Evolutionary conservation across 2,113 vertebrate species (phyloP), one percentile per base, ranked within the genome.

Genomic region (Pterocles burchelli): DNA sequence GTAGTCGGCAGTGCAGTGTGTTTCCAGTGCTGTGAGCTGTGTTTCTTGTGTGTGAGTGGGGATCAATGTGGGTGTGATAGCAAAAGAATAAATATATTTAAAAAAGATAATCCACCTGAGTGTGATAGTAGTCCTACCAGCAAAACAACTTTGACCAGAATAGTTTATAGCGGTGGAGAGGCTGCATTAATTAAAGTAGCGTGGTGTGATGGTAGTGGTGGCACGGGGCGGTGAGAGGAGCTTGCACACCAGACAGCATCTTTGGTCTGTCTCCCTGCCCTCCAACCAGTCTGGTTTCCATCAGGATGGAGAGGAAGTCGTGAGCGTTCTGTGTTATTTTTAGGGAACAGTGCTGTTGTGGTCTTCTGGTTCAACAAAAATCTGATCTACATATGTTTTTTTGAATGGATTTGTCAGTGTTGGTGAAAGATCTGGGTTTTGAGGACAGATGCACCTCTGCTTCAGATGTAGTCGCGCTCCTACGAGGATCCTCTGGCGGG

Each of bases 391-490:
- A 6, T 33, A 1, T 38, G 0, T 49, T 74, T 89, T 65, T 65
- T 31, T 36, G 85, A 59, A 22, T 51, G n/a, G 25, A 15, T 78
- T 63, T 81, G 17, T 26, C 15, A 7, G 31, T 24, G 5, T 4
- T 28, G 13, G 66, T 81, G 45, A 10, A 63, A 89, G 19, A 22
- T 45, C 8, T 28, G 75, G 17, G 8, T 48, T 77, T 45, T 36
- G 61, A 77, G 61, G 67, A 74, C 79, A 25, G 75, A 34, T 8
- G 59, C 21, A 9, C 11, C 31, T 52, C 25, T 76, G 31, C 21
- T 80, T 48, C 7, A 4, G 67, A 9, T 21, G 26, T 57, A 14
- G 34, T 59, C 2, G 0, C 0, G 0, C 19, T 77, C 45, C 72
- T 92, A 4, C 41, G 34, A 36, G 63, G 43, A 10, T 62, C 41